Base-by-base conservation (phyloP, 2,888 invertebrate genomes). In the Adineta ricciae region DNA sequence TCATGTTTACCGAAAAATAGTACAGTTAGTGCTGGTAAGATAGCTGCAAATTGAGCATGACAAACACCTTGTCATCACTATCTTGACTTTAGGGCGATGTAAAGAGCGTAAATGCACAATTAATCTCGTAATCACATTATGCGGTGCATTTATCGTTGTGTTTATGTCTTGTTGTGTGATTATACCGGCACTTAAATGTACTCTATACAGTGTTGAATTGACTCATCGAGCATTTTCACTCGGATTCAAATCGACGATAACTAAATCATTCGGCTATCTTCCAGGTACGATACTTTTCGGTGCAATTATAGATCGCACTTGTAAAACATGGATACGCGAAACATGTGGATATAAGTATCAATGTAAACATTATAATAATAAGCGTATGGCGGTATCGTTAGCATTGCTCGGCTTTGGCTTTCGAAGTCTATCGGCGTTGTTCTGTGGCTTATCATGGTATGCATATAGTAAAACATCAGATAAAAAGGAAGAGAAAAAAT, bases 281-380 rank as follows among this genome's bases (percentile, higher is more conserved):
- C 85, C 85, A 24, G 85, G 85, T 32, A 83, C 85, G n/a, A 73
- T 85, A 14, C 16, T 85, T 84, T 85, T 85, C 46, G 85, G 85
- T 49, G n/a, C 49, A 41, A 72, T 85, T n/a, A 85, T 85, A 49
- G 85, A 85, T 82, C 72, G 50, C 8, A 85, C 85, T 8, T 85
- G 85, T 19, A 73, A 38, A 32, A 83, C 83, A 36, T 84, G 85
- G 84, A 83, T 83, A 64, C 36, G 73, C 38, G 85, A 85, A 38
- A 56, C 73, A 32, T 83, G 83, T 84, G 84, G 82, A n/a, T 38
- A 78, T 24, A 83, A 84, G 84, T 50, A 56, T 78, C 83, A 83
- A 46, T 85, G 85, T 24, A 85, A 85, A 84, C 56, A 83, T 73
- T 85, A 85, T 56, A 56, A 84, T 78, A 85, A 85, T 82, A 49